These are phyloP conservation scores for Atrichornis clamosus DNA, from an alignment of 2,113 vertebrate species.

Conservation along the genomic window DNA sequence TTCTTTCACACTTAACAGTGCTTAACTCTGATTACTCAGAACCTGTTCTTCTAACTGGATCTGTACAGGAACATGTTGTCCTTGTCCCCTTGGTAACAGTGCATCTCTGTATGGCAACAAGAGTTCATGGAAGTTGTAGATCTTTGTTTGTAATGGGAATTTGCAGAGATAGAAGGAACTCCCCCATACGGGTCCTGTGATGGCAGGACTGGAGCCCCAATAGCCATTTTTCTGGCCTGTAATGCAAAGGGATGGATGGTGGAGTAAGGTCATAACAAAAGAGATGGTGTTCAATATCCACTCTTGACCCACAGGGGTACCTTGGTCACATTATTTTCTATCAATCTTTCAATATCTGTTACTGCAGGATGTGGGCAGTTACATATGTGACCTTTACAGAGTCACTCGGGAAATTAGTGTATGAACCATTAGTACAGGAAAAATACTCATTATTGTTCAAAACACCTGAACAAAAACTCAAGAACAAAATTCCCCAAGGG, in stretches of 20 bases:
- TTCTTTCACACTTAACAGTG: not conserved
- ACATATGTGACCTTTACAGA: not conserved
- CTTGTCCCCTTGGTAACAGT: conserved; percentile 43
- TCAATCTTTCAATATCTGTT: not conserved
- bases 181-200: not conserved
- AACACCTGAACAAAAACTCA: not conserved
- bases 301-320: not conserved
- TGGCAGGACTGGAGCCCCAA: not conserved
- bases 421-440: not conserved
- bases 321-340: not conserved
- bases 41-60: not conserved
- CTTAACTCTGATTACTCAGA: conserved; percentile 42
- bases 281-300: not conserved
- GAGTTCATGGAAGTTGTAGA: not conserved
- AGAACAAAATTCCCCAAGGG: not conserved
- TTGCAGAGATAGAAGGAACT: not conserved
- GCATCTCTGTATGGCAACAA: conserved; percentile 2
- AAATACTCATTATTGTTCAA: not conserved
- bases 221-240: not conserved
- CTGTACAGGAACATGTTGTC: conserved; percentile 31
- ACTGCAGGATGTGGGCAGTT: not conserved
- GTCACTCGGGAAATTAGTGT: not conserved
- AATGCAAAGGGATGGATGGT: not conserved
- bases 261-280: not conserved
- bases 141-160: not conserved